Base-by-base conservation (phyloP, 2,797 vertebrate species). In the Tragopan temminckii region DNA sequence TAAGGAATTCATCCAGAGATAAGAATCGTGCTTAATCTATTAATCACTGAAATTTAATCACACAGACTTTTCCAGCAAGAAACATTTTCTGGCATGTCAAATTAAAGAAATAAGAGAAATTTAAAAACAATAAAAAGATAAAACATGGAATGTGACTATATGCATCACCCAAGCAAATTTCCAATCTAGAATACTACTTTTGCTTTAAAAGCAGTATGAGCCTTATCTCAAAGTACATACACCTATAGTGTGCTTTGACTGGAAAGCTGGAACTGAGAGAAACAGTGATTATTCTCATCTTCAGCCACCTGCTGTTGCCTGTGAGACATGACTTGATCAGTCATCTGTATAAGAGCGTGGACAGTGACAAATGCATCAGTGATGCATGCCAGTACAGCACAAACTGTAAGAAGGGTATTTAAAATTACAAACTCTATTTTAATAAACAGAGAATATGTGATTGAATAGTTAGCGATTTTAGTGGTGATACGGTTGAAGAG, bases 11-110 rank as follows among this genome's bases (percentile, higher is more conserved):
- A 13, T 48, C 35, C 75, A 75, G 42, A 83, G 48, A 82, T 18
- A 42, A 78, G 78, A 89, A 63, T 82, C 42, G 80, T 58, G 52
- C 40, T 86, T 91, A 76, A 76, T 88, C 83, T 93, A 85, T 59
- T 82, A 88, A 91, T 87, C 35, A 50, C 21, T 87, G 71, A 87
- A 52, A 52, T 87, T 72, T 78, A 80, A 74, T 94, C 57, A 48
- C 23, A 55, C 24, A 35, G 90, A 74, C 17, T 74, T 85, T 80
- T 85, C 68, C 15, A 58, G 29, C 33, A 15, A 72, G 42, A 76
- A 20, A 11, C 36, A 33, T 79, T 88, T 94, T 36, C 46, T 5
- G 11, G 46, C 25, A 29, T 16, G 20, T 25, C 50, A 63, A 46
- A 80, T 59, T 69, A 18, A 8, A 7, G 14, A 8, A 31, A 36